These are phyloP conservation scores for Agrenia bidenticulata DNA, from an alignment of 2,888 invertebrate species.

Conservation along the genomic window DNA sequence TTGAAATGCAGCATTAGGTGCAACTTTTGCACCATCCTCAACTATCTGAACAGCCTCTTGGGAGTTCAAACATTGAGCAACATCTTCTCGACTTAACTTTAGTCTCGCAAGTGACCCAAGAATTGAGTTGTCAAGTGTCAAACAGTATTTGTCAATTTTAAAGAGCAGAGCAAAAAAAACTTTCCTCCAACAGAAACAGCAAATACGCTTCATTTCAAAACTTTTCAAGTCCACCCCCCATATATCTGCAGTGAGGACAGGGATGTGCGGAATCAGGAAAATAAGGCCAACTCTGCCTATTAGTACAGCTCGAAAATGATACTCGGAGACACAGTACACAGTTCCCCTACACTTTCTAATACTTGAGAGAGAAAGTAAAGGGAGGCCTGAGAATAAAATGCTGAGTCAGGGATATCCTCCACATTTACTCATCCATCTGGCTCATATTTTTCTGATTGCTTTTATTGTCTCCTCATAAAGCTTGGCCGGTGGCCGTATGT, in stretches of 20 bases:
- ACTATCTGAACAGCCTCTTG: too few species aligned
- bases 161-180: not conserved
- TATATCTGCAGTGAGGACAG: too few species aligned
- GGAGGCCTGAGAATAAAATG: constrained; percentile 34
- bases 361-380: constrained; percentile 22
- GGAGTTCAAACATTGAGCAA: too few species aligned
- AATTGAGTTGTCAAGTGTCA: not conserved
- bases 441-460: constrained; percentile 31
- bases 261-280: too few species aligned
- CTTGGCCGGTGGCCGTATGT: constrained; percentile 14
- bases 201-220: constrained; percentile 12
- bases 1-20: too few species aligned
- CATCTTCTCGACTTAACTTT: not conserved
- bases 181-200: not conserved
- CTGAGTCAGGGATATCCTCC: constrained; percentile 25
- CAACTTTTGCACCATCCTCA: too few species aligned
- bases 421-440: constrained; percentile 20
- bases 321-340: too few species aligned
- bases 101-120: constrained; percentile 12
- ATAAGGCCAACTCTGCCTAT: too few species aligned
- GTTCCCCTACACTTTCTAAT: not conserved
- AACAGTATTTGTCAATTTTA: constrained; percentile 17
- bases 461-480: constrained; percentile 34
- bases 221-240: too few species aligned
- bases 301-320: too few species aligned